Conservation (phyloP, 2,113 vertebrate species). For the Labrus mixtus region DNA sequence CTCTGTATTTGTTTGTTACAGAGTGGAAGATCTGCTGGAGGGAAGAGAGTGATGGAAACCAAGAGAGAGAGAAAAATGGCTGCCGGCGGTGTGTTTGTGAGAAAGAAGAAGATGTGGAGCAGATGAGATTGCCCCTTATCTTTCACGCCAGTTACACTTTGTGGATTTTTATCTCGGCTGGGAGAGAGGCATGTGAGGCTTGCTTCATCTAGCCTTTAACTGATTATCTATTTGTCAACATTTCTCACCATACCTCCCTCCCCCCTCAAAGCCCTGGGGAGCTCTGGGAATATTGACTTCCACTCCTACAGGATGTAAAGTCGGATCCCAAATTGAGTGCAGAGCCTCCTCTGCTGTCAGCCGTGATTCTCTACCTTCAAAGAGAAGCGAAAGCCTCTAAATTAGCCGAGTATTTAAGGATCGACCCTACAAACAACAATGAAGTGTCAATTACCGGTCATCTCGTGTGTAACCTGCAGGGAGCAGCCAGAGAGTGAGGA, state of each 20-base stretch:
- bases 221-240: constrained; percentile 78
- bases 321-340: constrained; percentile 46
- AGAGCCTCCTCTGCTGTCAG: constrained; percentile 34
- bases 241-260: constrained; percentile 60
- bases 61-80: constrained; percentile 50
- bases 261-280: constrained; percentile 31
- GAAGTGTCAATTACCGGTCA: constrained; percentile 28
- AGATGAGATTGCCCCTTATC: constrained; percentile 77
- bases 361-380: constrained; percentile 21
- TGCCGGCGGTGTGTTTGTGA: constrained; percentile 40
- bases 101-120: constrained; percentile 40
- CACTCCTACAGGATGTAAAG: constrained; percentile 53
- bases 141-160: constrained; percentile 72
- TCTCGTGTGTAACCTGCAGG: constrained; percentile 25
- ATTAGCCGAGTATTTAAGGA: constrained; percentile 53
- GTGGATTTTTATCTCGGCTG: constrained; percentile 71
- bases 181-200: constrained; percentile 66
- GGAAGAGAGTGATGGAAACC: constrained; percentile 4
- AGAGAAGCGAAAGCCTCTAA: constrained; percentile 7
- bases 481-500: constrained; percentile 23
- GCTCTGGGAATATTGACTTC: constrained; percentile 66
- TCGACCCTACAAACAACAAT: constrained; percentile 10
- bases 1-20: not conserved
- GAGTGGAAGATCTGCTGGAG: constrained; percentile 19
- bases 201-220: constrained; percentile 68